Evolutionary conservation across 2,888 invertebrate species (phyloP).

Genomic region (Ischnus inquisitorius): DNA sequence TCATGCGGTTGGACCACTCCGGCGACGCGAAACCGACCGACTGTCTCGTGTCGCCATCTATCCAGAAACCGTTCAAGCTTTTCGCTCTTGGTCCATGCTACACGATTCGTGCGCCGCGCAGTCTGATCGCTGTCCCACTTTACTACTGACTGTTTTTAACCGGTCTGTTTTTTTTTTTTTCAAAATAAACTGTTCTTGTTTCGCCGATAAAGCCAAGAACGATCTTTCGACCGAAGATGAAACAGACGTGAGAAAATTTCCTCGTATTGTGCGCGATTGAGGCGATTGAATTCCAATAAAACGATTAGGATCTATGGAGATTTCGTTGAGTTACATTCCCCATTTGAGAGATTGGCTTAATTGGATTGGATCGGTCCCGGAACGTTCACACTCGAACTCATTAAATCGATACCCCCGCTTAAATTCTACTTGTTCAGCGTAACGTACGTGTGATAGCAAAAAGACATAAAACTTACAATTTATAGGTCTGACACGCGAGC

Average conservation of each 20-base stretch:
- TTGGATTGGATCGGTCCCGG: constrained; percentile 10
- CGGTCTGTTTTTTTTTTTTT: neutral
- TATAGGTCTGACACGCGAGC: constrained; percentile 50
- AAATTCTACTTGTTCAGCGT: constrained; percentile 15
- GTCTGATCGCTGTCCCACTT: constrained; percentile 42
- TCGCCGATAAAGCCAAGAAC: neutral
- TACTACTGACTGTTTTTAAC: constrained; percentile 20
- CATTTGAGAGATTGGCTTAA: constrained; percentile 20
- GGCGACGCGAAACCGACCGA: constrained; percentile 69
- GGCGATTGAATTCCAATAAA: constrained; percentile 16
- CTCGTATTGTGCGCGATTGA: neutral
- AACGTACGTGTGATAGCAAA: constrained; percentile 3
- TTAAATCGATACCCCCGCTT: constrained; percentile 6
- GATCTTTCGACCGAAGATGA: neutral
- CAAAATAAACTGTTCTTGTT: neutral
- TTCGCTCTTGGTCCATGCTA: constrained; percentile 77
- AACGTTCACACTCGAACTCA: constrained; percentile 10
- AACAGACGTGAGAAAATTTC: neutral
- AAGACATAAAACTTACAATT: constrained; percentile 47
- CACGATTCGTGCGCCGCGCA: constrained; percentile 74
- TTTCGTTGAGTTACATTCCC: neutral
- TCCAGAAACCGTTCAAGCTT: constrained; percentile 74
- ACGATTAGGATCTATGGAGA: constrained; percentile 22
- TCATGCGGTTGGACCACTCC: constrained; percentile 67
- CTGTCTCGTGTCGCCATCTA: constrained; percentile 83